phyloP scores from a whole-genome alignment of 1,140 invertebrate genomes.

The Drosophila pruinosa region DNA sequence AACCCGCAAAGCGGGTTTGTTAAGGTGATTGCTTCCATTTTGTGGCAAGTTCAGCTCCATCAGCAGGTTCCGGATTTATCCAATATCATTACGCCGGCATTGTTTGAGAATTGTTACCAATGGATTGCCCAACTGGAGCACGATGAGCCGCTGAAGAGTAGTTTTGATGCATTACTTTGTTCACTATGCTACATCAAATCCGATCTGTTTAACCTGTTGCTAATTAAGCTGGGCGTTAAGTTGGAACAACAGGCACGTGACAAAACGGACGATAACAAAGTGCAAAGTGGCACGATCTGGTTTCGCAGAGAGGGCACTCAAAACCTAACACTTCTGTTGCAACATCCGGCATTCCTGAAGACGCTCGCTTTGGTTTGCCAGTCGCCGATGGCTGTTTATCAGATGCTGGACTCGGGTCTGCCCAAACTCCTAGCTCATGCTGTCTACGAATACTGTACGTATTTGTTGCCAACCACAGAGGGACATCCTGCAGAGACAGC shows the following conservation, averaged over 20 bases:
- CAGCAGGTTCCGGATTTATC: conserved; percentile 86
- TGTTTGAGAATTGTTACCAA: conserved; percentile 90
- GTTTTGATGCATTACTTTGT: conserved; percentile 89
- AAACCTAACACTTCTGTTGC: conserved; percentile 83
- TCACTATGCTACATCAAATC: conserved; percentile 92
- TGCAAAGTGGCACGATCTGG: conserved; percentile 84
- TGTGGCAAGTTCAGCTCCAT: conserved; percentile 90
- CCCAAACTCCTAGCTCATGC: conserved; percentile 87
- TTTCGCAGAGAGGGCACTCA: conserved; percentile 83
- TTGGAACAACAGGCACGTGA: conserved; percentile 74
- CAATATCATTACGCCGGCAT: conserved; percentile 86
- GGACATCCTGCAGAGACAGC: not conserved
- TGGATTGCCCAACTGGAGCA: conserved; percentile 88
- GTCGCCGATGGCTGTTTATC: conserved; percentile 88
- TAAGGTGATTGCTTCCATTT: conserved; percentile 89
- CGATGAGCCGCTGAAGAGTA: conserved; percentile 89
- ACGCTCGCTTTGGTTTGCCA: conserved; percentile 90
- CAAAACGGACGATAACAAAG: conserved; percentile 89
- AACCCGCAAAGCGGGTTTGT: conserved; percentile 82
- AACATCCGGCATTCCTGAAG: conserved; percentile 87
- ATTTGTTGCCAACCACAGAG: conserved; percentile 48
- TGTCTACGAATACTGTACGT: conserved; percentile 85
- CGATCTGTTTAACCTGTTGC: conserved; percentile 88
- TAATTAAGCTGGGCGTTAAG: conserved; percentile 89
- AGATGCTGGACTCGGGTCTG: conserved; percentile 90